These are phyloP conservation scores for Sebastes fasciatus DNA, from an alignment of 2,113 vertebrate genomes.

Conservation along the genomic window DNA sequence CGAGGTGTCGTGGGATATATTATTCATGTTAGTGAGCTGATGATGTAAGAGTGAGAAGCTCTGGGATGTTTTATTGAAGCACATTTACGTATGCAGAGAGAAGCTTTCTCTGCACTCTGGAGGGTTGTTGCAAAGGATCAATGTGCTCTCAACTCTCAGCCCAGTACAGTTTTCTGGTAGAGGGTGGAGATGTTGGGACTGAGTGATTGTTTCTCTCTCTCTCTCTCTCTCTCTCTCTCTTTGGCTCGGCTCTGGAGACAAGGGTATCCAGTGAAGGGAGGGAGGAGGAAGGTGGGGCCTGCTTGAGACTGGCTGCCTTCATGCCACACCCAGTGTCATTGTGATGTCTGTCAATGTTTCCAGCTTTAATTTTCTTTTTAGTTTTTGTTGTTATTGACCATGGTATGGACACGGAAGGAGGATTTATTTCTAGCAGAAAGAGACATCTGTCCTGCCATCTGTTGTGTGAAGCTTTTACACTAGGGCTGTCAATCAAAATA, in stretches of 20 bases:
- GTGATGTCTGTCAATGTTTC: not conserved
- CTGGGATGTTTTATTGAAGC: slow-evolving; percentile 72
- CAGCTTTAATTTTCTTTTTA: not conserved
- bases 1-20: slow-evolving; percentile 62
- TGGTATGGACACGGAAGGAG: not conserved
- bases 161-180: slow-evolving; percentile 33
- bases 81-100: slow-evolving; percentile 43
- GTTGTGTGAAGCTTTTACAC: not conserved
- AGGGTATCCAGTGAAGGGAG: slow-evolving; percentile 39
- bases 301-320: slow-evolving; percentile 7
- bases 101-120: slow-evolving; percentile 48
- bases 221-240: slow-evolving; percentile 7
- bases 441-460: not conserved
- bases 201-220: slow-evolving; percentile 45
- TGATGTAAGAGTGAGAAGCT: slow-evolving; percentile 72
- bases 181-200: slow-evolving; percentile 45
- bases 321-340: slow-evolving; percentile 61
- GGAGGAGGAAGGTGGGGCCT: slow-evolving; percentile 21
- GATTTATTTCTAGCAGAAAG: not conserved
- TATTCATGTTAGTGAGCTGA: slow-evolving; percentile 71
- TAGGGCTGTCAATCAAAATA: too few relatives aligned
- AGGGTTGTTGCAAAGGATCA: slow-evolving; percentile 42
- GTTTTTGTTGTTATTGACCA: not conserved
- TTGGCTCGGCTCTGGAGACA: slow-evolving; percentile 39
- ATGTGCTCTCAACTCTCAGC: slow-evolving; percentile 50